phyloP scores from a whole-genome alignment of 30 jellyfish, hydroid and myxozoan genomes.

The Clytia hemisphaerica region DNA sequence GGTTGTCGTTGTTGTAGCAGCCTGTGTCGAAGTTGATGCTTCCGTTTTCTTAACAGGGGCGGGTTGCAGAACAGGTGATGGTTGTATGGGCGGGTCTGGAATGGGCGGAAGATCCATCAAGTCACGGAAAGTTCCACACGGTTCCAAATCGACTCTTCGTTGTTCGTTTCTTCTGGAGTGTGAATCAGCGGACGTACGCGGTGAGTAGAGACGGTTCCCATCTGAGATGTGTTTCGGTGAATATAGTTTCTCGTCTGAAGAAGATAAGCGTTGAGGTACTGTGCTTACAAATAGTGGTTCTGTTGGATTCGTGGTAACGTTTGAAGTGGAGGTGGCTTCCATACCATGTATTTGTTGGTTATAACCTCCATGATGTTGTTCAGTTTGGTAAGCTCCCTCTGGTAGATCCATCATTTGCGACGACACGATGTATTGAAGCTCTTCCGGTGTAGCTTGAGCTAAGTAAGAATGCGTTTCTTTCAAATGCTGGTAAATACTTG shows the following conservation, averaged over 20 bases:
- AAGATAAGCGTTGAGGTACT: constrained; percentile 3
- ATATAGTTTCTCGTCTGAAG: constrained; percentile 25
- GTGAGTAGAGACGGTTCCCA: constrained; percentile 15
- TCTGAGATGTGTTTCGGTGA: constrained; percentile 30
- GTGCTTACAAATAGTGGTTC: constrained; percentile 17
- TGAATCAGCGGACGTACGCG: constrained; percentile 4
- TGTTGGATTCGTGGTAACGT: too few species aligned
- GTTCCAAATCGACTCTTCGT: constrained; percentile 41
- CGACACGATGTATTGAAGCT: too few species aligned
- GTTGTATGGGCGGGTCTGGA: too few species aligned
- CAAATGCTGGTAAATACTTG: too few species aligned
- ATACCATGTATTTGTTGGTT: too few species aligned
- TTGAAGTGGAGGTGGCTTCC: too few species aligned
- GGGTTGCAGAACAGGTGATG: neutral
- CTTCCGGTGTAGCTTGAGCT: too few species aligned
- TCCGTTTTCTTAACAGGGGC: neutral
- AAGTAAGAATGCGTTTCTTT: too few species aligned
- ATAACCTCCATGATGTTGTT: too few species aligned
- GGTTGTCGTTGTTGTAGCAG: too few species aligned
- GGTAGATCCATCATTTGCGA: too few species aligned
- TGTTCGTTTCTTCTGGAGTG: neutral
- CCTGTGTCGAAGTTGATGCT: neutral
- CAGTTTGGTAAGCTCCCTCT: too few species aligned
- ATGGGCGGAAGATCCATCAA: constrained; percentile 8
- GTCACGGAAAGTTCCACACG: constrained; percentile 27